Evolutionary conservation across 1,140 invertebrate species (phyloP).

Genomic region (Solen grandis): DNA sequence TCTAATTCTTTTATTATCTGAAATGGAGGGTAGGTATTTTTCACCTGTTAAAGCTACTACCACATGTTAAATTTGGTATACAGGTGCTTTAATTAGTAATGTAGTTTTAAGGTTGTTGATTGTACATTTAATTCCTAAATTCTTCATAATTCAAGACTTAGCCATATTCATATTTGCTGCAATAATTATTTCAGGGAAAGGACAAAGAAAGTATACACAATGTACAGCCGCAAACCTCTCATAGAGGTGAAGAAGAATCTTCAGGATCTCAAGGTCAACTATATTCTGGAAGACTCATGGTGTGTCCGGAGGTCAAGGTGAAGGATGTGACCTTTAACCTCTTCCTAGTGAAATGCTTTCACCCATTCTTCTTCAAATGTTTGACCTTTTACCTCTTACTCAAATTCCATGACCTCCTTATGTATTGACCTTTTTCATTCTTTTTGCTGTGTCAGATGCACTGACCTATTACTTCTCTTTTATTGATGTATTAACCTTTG

Average conservation of each 20-base stretch:
- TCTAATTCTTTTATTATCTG: too few species aligned
- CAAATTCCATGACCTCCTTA: too few species aligned
- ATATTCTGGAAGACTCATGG: conserved; percentile 82
- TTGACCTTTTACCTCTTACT: not conserved
- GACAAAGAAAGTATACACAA: conserved; percentile 84
- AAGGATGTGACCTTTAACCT: not conserved
- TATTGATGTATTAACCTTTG: not conserved
- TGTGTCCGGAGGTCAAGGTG: conserved; percentile 83
- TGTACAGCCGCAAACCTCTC: conserved; percentile 81
- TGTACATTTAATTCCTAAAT: too few species aligned
- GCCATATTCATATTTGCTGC: too few species aligned
- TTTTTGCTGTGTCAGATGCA: not conserved
- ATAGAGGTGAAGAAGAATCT: conserved; percentile 79
- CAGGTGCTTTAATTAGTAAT: too few species aligned
- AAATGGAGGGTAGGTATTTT: too few species aligned
- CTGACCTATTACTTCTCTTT: not conserved
- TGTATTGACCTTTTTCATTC: not conserved
- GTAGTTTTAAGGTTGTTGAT: too few species aligned
- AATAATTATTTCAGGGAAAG: too few species aligned
- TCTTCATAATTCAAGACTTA: too few species aligned
- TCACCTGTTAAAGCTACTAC: too few species aligned
- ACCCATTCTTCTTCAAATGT: not conserved
- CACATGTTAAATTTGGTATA: too few species aligned
- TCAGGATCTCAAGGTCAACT: conserved; percentile 77
- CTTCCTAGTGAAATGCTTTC: not conserved